Conservation (phyloP, 2,113 vertebrate species). For the Nycticebus coucang region DNA sequence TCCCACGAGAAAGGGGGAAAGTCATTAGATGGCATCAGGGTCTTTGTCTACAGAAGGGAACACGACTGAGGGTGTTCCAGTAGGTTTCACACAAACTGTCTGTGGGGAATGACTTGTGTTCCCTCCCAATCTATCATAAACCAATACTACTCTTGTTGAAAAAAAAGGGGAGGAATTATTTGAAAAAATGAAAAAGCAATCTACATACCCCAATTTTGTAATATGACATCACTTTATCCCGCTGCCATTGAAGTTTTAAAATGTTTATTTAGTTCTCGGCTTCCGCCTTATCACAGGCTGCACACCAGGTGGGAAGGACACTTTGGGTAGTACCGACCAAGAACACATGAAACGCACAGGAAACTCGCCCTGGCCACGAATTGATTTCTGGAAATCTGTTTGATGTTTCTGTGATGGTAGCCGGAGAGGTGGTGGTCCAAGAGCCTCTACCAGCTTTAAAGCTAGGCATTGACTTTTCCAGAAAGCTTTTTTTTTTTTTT, state of each 20-base stretch:
- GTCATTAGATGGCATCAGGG: neutral
- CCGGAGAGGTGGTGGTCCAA: neutral
- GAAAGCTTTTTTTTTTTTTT: neutral
- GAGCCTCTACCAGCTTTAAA: neutral
- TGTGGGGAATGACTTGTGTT: neutral
- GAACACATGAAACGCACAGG: neutral
- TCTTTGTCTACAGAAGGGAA: neutral
- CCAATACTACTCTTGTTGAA: neutral
- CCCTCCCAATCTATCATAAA: neutral
- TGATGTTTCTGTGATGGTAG: neutral
- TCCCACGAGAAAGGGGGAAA: constrained; percentile 3
- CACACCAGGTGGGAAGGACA: too few relatives aligned
- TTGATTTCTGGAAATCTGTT: neutral
- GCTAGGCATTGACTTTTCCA: neutral
- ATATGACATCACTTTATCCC: neutral
- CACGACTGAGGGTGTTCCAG: neutral
- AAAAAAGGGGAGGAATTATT: neutral
- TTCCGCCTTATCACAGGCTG: neutral
- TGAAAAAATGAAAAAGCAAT: neutral
- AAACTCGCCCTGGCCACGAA: neutral
- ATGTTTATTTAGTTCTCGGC: neutral
- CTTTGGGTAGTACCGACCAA: neutral
- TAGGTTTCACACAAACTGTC: neutral
- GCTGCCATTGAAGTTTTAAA: neutral
- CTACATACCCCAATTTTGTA: neutral